phyloP scores from a whole-genome alignment of 2,113 vertebrate genomes.

The Lampris megalopsis region DNA sequence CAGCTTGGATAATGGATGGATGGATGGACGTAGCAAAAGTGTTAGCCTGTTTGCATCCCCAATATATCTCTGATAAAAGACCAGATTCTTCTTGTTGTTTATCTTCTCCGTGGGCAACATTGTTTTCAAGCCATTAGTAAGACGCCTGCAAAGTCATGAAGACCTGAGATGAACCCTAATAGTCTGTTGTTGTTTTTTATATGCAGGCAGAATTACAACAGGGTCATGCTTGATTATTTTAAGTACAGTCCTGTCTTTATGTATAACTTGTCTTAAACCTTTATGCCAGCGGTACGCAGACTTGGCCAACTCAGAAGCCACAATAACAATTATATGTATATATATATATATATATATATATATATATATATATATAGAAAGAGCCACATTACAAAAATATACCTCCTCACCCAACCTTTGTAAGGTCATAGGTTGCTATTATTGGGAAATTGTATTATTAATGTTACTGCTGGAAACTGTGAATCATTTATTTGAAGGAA shows the following conservation, averaged over 20 bases:
- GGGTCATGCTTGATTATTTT: conserved; percentile 25
- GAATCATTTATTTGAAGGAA: too few relatives aligned
- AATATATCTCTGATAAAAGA: conserved; percentile 35
- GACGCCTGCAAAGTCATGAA: conserved; percentile 10
- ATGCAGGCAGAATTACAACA: not conserved
- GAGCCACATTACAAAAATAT: too few relatives aligned
- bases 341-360: too few relatives aligned
- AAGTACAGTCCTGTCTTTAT: not conserved
- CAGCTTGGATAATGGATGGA: too few relatives aligned
- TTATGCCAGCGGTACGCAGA: too few relatives aligned
- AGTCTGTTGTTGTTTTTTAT: not conserved
- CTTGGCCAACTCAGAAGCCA: too few relatives aligned
- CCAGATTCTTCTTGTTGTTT: conserved; percentile 13
- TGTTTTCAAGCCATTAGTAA: not conserved
- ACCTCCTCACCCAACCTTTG: too few relatives aligned
- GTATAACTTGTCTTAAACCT: not conserved
- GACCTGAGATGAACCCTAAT: not conserved
- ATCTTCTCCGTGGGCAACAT: conserved; percentile 26
- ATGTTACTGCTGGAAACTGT: too few relatives aligned
- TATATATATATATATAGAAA: too few relatives aligned
- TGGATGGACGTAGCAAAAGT: conserved; percentile 16
- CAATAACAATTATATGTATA: too few relatives aligned
- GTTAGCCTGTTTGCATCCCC: conserved; percentile 30
- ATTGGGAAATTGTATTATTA: too few relatives aligned
- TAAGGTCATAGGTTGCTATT: too few relatives aligned